Evolutionary conservation across 2,113 vertebrate species (phyloP).

Genomic region (Hydrolagus affinis): DNA sequence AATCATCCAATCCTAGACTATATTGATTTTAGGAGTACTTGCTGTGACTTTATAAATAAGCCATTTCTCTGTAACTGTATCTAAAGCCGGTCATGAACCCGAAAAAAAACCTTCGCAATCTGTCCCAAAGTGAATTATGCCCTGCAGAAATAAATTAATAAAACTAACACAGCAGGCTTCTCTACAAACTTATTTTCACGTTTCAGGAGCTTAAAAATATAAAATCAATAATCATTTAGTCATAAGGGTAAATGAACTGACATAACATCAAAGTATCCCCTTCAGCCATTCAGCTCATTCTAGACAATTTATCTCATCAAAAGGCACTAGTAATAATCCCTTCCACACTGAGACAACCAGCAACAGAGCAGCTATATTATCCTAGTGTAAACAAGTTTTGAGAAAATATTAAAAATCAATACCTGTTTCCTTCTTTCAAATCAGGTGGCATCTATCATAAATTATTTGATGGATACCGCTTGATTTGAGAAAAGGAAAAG

Average conservation of each 20-base stretch:
- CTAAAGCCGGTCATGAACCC: slow-evolving; percentile 72
- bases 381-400: slow-evolving; percentile 75
- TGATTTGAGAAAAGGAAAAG: slow-evolving; percentile 80
- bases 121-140: slow-evolving; percentile 69
- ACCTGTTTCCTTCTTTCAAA: slow-evolving; percentile 82
- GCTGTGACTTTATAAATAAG: slow-evolving; percentile 80
- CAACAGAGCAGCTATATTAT: slow-evolving; percentile 69
- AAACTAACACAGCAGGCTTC: slow-evolving; percentile 69
- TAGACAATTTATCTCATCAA: slow-evolving; percentile 77
- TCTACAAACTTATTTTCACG: slow-evolving; percentile 72
- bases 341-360: slow-evolving; percentile 65
- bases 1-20: slow-evolving; percentile 72
- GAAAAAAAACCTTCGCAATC: slow-evolving; percentile 59
- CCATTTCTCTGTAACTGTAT: slow-evolving; percentile 73
- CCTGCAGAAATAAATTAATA: slow-evolving; percentile 82
- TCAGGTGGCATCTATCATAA: slow-evolving; percentile 74
- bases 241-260: slow-evolving; percentile 83
- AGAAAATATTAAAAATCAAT: slow-evolving; percentile 90
- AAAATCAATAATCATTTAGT: slow-evolving; percentile 97
- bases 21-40: slow-evolving; percentile 78
- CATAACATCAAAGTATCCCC: slow-evolving; percentile 78
- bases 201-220: slow-evolving; percentile 79
- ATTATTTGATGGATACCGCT: slow-evolving; percentile 69
- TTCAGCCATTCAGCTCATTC: slow-evolving; percentile 75
- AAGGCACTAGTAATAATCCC: slow-evolving; percentile 71